Conservation (phyloP, 2,888 invertebrate genomes). For the Ethmia dodecea region DNA sequence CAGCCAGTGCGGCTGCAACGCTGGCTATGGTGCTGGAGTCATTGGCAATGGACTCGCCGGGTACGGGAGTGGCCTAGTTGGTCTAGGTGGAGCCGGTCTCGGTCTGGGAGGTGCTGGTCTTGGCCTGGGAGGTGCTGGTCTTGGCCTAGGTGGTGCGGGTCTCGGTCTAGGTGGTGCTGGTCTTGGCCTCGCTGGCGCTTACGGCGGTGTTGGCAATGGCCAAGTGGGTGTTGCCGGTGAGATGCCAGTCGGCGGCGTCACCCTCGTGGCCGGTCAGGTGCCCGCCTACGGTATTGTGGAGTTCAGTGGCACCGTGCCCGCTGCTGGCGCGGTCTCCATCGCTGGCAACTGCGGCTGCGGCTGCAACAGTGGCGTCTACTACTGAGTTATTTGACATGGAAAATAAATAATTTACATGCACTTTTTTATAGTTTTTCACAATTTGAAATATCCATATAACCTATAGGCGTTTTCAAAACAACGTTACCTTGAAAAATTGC, state of each 20-base stretch:
- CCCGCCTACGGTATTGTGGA: constrained; percentile 31
- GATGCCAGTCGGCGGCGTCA: constrained; percentile 27
- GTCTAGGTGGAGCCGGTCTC: background rate
- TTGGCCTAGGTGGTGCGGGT: too few species aligned
- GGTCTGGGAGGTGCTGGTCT: background rate
- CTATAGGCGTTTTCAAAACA: too few species aligned
- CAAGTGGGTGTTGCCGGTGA: constrained; percentile 27
- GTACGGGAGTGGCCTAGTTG: background rate
- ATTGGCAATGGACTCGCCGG: background rate
- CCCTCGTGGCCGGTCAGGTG: constrained; percentile 29
- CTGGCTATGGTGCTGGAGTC: background rate
- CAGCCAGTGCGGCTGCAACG: constrained; percentile 4
- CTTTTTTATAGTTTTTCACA: too few species aligned
- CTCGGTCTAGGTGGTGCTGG: background rate
- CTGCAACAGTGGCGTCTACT: constrained; percentile 3
- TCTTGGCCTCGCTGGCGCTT: background rate
- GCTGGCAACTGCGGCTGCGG: constrained; percentile 27
- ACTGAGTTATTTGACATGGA: too few species aligned
- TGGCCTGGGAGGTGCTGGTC: too few species aligned
- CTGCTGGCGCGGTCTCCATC: constrained; percentile 30
- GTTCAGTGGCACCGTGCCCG: constrained; percentile 25
- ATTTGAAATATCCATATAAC: too few species aligned
- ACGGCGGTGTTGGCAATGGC: constrained; percentile 23
- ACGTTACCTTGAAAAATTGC: too few species aligned
- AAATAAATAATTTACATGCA: too few species aligned